phyloP scores from a whole-genome alignment of 2,888 invertebrate genomes.

The Eilema sororculum region DNA sequence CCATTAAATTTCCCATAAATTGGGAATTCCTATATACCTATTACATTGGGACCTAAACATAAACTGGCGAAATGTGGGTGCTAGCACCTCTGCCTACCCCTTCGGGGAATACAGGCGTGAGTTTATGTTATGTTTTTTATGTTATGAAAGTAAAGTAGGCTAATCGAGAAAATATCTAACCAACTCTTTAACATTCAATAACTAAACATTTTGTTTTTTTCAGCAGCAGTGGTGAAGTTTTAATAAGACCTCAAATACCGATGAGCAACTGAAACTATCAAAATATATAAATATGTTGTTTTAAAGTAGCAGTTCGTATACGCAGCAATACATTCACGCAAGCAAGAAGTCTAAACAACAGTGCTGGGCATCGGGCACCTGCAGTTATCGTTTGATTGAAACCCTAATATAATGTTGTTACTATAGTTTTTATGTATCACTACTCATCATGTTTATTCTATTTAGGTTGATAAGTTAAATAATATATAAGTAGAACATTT shows the following conservation, averaged over 20 bases:
- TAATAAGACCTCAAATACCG: constrained; percentile 13
- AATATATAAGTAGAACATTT: background rate
- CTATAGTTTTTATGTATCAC: background rate
- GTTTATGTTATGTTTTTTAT: no score
- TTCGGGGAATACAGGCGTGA: no score
- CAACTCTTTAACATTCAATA: background rate
- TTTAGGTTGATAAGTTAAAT: background rate
- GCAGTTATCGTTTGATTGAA: background rate
- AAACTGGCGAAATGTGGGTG: no score
- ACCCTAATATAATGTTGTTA: background rate
- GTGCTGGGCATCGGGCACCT: background rate
- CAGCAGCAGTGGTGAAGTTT: background rate
- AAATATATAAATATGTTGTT: background rate
- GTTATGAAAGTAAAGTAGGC: no score
- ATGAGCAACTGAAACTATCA: background rate
- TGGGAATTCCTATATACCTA: no score
- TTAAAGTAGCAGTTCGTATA: background rate
- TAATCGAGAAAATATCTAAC: background rate
- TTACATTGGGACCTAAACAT: no score
- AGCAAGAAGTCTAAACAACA: background rate
- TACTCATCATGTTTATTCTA: background rate
- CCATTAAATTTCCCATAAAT: no score
- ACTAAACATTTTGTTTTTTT: background rate
- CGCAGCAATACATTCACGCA: background rate
- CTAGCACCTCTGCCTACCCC: no score